A percentile compares a stretch with the other conserved stretches of the same genome.
Conservation (phyloP, 2,888 invertebrate genomes). For the Syritta pipiens region DNA sequence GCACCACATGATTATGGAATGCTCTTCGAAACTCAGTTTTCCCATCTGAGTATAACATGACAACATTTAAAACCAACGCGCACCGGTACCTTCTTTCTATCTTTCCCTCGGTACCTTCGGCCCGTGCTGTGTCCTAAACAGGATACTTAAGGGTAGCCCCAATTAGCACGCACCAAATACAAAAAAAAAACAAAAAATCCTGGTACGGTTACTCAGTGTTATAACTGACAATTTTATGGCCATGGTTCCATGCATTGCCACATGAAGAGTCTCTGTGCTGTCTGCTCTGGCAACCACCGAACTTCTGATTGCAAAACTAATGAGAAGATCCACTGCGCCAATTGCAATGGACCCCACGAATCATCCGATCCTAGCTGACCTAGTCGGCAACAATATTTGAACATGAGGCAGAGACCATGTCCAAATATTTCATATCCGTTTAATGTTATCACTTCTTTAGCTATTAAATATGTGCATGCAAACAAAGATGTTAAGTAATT, state of each 20-base stretch:
- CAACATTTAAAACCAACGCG: no score
- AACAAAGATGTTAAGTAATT: constrained; percentile 9
- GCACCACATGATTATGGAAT: no score
- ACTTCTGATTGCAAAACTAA: background rate
- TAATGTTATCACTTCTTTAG: constrained; percentile 7
- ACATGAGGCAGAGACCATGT: background rate
- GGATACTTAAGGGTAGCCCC: no score
- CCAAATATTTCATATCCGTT: constrained; percentile 1
- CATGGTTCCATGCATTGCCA: constrained; percentile 11
- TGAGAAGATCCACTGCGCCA: background rate
- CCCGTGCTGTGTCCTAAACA: no score
- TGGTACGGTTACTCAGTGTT: constrained; percentile 1
- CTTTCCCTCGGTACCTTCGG: no score
- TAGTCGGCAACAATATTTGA: background rate
- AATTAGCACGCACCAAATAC: no score
- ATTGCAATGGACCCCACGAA: background rate
- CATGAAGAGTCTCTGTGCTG: constrained; percentile 9
- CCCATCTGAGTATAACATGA: no score
- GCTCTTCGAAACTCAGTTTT: no score
- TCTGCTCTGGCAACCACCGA: background rate
- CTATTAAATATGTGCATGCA: constrained; percentile 6
- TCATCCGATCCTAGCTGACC: background rate
- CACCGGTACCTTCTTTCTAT: no score
- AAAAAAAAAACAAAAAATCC: no score
- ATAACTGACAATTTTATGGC: constrained; percentile 15